A percentile compares a stretch with the other conserved stretches of the same genome.
Evolutionary conservation across 2,888 invertebrate genomes (phyloP).

Genomic region (Calliphora vomitoria): DNA sequence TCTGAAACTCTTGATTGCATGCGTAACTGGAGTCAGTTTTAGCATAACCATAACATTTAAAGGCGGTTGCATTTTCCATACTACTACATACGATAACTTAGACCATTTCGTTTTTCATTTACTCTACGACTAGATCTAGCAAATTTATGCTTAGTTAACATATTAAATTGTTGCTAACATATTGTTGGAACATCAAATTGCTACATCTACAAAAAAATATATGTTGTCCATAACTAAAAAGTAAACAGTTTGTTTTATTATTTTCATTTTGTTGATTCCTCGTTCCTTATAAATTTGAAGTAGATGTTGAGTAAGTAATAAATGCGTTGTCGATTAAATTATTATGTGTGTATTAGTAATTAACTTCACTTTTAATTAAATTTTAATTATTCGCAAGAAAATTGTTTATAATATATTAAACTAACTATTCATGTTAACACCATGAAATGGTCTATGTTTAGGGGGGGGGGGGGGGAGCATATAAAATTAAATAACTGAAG

Average conservation of each 20-base stretch:
- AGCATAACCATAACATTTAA: conserved; percentile 51
- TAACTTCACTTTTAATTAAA: conserved; percentile 68
- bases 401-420: conserved; percentile 56
- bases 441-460: conserved; percentile 47
- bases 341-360: conserved; percentile 57
- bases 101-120: conserved; percentile 49
- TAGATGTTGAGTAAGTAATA: conserved; percentile 8
- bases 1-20: conserved; percentile 56
- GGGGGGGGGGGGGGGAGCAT: conserved; percentile 7
- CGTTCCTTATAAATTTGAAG: background rate
- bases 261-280: background rate
- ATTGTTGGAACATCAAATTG: conserved; percentile 11
- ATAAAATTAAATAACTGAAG: background rate
- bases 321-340: conserved; percentile 67
- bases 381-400: conserved; percentile 50
- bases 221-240: conserved; percentile 26
- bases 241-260: conserved; percentile 30
- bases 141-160: conserved; percentile 70
- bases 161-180: conserved; percentile 65
- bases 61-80: conserved; percentile 4
- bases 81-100: background rate
- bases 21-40: conserved; percentile 68
- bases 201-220: conserved; percentile 6
- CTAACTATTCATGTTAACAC: conserved; percentile 66
- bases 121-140: conserved; percentile 42